phyloP scores from a whole-genome alignment of 1,140 invertebrate genomes.

The Dendrolimus punctatus region DNA sequence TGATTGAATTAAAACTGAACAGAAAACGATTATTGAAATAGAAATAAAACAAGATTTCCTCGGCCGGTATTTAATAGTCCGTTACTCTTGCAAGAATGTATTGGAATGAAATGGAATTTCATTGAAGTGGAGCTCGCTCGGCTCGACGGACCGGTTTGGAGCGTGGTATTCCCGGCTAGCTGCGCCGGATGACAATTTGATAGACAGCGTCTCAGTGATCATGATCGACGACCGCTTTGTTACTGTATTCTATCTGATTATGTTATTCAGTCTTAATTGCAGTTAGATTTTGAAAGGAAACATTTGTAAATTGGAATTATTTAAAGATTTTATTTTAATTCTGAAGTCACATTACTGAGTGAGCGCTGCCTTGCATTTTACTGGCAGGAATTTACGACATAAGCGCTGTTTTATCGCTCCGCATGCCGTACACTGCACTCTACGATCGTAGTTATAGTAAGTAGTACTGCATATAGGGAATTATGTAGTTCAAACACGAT shows the following conservation, averaged over 20 bases:
- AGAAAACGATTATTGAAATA: slow-evolving; percentile 2
- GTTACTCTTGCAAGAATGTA: slow-evolving; percentile 66
- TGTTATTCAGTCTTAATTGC: neutral
- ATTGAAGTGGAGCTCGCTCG: slow-evolving; percentile 51
- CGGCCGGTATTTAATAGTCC: slow-evolving; percentile 39
- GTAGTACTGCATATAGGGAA: too few relatives aligned
- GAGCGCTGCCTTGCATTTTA: slow-evolving; percentile 5
- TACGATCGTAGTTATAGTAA: slow-evolving; percentile 20
- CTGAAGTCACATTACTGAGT: slow-evolving; percentile 22
- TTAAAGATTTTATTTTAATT: neutral
- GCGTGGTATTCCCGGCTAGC: slow-evolving; percentile 43
- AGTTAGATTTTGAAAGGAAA: too few relatives aligned
- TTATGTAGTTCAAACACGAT: too few relatives aligned
- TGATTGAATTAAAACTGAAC: slow-evolving; percentile 15
- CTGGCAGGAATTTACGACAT: slow-evolving; percentile 37
- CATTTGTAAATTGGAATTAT: too few relatives aligned
- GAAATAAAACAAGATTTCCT: neutral
- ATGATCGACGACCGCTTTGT: slow-evolving; percentile 18
- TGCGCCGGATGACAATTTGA: slow-evolving; percentile 53
- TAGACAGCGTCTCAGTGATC: slow-evolving; percentile 36
- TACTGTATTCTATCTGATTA: slow-evolving; percentile 8
- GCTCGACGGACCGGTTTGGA: slow-evolving; percentile 51
- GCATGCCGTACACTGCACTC: slow-evolving; percentile 14
- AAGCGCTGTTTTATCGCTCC: slow-evolving; percentile 32
- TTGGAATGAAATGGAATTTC: slow-evolving; percentile 67